Evolutionary conservation across 2,113 vertebrate species (phyloP).

Genomic region (Hippoglossus stenolepis): DNA sequence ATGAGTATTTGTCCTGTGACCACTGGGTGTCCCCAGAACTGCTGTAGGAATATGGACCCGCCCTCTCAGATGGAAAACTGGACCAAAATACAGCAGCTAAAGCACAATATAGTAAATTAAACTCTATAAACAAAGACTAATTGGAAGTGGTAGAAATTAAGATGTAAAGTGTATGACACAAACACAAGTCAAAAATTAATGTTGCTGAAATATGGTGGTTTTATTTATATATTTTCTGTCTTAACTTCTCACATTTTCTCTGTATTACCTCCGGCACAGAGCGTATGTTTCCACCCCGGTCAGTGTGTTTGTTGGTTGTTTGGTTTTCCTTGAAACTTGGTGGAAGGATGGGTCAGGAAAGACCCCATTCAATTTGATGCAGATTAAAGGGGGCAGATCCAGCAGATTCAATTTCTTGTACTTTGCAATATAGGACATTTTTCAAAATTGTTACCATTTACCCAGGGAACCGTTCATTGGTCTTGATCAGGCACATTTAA

Average conservation of each 20-base stretch:
- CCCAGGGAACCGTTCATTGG: too few species aligned
- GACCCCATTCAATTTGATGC: too few species aligned
- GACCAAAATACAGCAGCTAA: not conserved
- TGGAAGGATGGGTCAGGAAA: too few species aligned
- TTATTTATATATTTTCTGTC: constrained; percentile 1
- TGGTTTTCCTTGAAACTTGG: too few species aligned
- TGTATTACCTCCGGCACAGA: not conserved
- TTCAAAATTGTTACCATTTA: too few species aligned
- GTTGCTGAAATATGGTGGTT: not conserved
- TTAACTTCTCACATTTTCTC: not conserved
- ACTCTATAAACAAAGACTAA: not conserved
- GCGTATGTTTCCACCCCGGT: too few species aligned
- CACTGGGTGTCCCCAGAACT: constrained; percentile 49
- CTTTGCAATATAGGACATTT: too few species aligned
- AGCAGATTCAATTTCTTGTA: too few species aligned
- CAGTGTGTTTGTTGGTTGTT: too few species aligned
- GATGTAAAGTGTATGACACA: not conserved
- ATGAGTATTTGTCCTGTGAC: not conserved
- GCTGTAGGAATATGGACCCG: not conserved
- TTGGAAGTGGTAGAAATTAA: not conserved
- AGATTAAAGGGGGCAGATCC: too few species aligned
- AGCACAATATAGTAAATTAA: too few species aligned
- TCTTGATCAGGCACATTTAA: too few species aligned
- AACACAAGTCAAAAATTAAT: not conserved
- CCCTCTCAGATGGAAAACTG: not conserved